Evolutionary conservation across 2,888 invertebrate genomes (phyloP).

Genomic region (Cactoblastis cactorum): DNA sequence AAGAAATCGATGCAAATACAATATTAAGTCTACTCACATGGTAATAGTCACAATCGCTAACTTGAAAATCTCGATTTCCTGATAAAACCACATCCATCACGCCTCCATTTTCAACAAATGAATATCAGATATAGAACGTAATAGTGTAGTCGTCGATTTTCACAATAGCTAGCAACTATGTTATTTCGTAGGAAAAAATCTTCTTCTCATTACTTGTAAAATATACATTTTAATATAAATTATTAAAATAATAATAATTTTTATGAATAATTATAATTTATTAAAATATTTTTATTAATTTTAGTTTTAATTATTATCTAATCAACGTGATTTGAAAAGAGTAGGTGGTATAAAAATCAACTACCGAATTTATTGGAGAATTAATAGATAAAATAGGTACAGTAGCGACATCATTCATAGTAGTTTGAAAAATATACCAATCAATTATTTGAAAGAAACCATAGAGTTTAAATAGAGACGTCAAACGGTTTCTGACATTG

Average conservation of each 20-base stretch:
- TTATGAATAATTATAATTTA: neutral
- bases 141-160: constrained; percentile 24
- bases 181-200: neutral
- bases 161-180: constrained; percentile 29
- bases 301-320: neutral
- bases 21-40: constrained; percentile 48
- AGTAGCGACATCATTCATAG: too few species aligned
- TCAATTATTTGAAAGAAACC: too few species aligned
- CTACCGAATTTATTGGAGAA: too few species aligned
- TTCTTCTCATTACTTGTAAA: neutral
- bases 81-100: constrained; percentile 68
- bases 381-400: too few species aligned
- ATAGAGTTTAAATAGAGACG: too few species aligned
- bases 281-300: neutral
- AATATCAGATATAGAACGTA: constrained; percentile 53
- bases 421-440: too few species aligned
- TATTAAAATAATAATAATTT: neutral
- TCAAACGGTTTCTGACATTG: too few species aligned
- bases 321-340: too few species aligned
- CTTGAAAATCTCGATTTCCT: constrained; percentile 63
- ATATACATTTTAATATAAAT: neutral
- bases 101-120: constrained; percentile 78
- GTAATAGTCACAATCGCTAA: constrained; percentile 58
- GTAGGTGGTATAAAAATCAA: too few species aligned
- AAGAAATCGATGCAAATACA: constrained; percentile 50